A percentile compares a stretch with the other conserved stretches of the same genome.
Evolutionary conservation across 2,888 invertebrate genomes (phyloP).

Genomic region (Papilio protenor): DNA sequence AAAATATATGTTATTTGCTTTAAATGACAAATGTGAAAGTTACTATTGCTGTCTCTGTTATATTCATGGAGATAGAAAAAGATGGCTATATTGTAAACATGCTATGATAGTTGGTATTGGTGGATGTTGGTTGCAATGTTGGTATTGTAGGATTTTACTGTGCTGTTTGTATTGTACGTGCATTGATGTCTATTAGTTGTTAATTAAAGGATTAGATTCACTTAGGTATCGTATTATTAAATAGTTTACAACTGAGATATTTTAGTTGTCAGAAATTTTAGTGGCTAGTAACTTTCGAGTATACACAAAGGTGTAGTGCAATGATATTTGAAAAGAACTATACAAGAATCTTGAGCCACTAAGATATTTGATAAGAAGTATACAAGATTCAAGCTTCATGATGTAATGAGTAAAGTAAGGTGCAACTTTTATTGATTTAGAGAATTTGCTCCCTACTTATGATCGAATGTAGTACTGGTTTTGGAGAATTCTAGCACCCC

Average conservation of each 20-base stretch:
- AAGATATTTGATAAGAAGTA: no score
- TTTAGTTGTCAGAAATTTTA: background rate
- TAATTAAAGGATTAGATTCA: background rate
- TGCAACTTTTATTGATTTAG: no score
- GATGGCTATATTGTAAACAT: background rate
- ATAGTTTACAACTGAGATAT: conserved; percentile 31
- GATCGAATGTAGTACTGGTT: no score
- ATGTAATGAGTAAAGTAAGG: no score
- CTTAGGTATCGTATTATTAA: conserved; percentile 8
- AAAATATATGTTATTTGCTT: background rate
- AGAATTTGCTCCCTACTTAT: no score
- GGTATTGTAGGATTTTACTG: no score
- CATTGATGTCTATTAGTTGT: background rate
- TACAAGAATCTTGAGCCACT: no score
- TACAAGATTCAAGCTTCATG: no score
- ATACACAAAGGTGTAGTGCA: background rate
- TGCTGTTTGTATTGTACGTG: background rate
- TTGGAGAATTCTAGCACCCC: no score
- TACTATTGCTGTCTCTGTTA: background rate
- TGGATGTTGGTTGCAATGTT: no score
- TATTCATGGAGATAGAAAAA: background rate
- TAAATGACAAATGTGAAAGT: background rate
- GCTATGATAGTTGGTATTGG: no score
- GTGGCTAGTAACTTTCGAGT: background rate
- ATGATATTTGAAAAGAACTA: background rate